A percentile compares a stretch with the other conserved stretches of the same genome.
Conservation (phyloP, 2,888 invertebrate genomes). For the Acrocyrtus sp. region DNA sequence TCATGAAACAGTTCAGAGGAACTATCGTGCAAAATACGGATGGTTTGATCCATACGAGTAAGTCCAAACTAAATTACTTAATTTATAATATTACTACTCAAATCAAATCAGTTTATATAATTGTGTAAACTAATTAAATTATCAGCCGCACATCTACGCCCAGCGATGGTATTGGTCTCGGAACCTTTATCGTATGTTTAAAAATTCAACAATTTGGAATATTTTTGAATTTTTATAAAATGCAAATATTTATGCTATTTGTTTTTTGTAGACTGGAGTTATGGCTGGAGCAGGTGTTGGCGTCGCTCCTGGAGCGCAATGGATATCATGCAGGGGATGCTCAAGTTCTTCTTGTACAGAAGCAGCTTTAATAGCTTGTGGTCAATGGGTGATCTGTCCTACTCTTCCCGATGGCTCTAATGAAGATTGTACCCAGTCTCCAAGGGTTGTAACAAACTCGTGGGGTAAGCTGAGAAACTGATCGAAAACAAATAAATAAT, state of each 20-base stretch:
- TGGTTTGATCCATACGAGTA: constrained; percentile 42
- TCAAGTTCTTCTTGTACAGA: neutral
- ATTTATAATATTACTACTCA: no score
- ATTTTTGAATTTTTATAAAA: neutral
- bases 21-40: constrained; percentile 13
- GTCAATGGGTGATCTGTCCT: constrained; percentile 38
- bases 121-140: no score
- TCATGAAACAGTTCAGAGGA: constrained; percentile 17
- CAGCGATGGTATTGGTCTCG: constrained; percentile 18
- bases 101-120: no score
- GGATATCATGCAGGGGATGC: constrained; percentile 30
- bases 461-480: constrained; percentile 22
- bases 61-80: no score
- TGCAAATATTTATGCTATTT: no score
- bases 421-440: constrained; percentile 21
- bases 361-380: constrained; percentile 23
- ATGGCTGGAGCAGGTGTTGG: constrained; percentile 30
- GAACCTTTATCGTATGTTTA: constrained; percentile 13
- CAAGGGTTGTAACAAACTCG: constrained; percentile 19
- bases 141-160: constrained; percentile 3
- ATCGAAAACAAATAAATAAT: no score
- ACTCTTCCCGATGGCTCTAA: neutral
- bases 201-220: neutral
- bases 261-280: constrained; percentile 7
- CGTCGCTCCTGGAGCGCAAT: constrained; percentile 34